phyloP scores from a whole-genome alignment of 2,113 vertebrate species.

The Neolamprologus tretocephalus region DNA sequence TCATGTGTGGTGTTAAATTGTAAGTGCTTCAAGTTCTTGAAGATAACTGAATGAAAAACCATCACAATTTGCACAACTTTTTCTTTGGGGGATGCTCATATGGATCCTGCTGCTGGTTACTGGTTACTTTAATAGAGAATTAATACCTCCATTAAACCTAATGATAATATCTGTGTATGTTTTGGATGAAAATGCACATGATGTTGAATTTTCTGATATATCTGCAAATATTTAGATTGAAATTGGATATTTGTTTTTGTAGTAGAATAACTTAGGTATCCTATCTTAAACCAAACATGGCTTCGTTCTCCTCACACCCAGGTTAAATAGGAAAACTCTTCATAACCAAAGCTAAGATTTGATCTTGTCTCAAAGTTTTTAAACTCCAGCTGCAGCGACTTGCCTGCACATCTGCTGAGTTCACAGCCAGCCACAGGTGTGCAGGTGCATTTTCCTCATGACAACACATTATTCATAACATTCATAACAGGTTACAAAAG shows the following conservation, averaged over 20 bases:
- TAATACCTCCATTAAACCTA: background rate
- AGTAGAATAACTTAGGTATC: background rate
- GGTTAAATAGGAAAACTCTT: background rate
- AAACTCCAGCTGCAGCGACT: background rate
- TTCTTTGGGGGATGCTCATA: background rate
- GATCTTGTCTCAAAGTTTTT: background rate
- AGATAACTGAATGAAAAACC: rapidly evolving
- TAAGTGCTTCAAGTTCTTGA: background rate
- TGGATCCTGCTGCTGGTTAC: background rate
- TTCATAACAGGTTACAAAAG: background rate
- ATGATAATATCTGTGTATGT: rapidly evolving
- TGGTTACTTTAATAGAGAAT: background rate
- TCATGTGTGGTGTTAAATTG: background rate
- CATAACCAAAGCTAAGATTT: background rate
- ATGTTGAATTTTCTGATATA: background rate
- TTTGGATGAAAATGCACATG: background rate
- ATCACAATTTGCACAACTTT: background rate
- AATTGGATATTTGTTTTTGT: background rate
- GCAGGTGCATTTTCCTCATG: background rate
- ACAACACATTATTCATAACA: background rate
- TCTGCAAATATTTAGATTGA: background rate
- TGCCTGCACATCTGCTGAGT: background rate
- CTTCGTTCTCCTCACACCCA: background rate
- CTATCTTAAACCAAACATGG: background rate
- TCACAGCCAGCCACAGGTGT: background rate